Evolutionary conservation across 1,140 invertebrate species (phyloP).

Genomic region (Colletes latitarsis): DNA sequence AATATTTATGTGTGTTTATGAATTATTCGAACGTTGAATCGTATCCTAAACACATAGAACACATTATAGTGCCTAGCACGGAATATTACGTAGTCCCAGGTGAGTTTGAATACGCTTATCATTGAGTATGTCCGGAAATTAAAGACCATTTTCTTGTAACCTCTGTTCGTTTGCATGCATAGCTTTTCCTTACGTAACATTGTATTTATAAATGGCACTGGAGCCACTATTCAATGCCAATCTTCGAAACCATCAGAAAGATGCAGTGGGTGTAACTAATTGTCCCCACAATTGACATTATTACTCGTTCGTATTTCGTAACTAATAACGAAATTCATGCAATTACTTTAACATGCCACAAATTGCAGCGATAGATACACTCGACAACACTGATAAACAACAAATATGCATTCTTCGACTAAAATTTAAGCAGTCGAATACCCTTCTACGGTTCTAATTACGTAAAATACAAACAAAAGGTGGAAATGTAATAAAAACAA

Average conservation of each 20-base stretch:
- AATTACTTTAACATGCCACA: background rate
- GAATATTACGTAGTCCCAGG: background rate
- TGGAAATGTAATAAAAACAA: too few species aligned
- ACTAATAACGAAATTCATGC: background rate
- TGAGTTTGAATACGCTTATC: background rate
- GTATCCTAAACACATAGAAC: too few species aligned
- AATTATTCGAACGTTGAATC: too few species aligned
- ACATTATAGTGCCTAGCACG: too few species aligned
- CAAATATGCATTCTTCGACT: too few species aligned
- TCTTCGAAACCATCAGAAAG: too few species aligned
- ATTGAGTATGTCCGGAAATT: background rate
- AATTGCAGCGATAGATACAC: background rate
- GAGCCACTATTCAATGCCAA: background rate
- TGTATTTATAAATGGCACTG: background rate
- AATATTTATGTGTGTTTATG: too few species aligned
- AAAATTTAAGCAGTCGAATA: background rate
- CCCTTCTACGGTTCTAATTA: too few species aligned
- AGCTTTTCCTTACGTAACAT: constrained; percentile 12
- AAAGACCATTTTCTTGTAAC: constrained; percentile 1
- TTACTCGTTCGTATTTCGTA: background rate
- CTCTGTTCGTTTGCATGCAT: background rate
- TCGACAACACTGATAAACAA: too few species aligned
- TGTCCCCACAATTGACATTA: background rate
- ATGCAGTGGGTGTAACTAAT: background rate
- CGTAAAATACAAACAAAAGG: background rate